phyloP scores from a whole-genome alignment of 2,888 invertebrate species.

The Strigamia maritima region DNA sequence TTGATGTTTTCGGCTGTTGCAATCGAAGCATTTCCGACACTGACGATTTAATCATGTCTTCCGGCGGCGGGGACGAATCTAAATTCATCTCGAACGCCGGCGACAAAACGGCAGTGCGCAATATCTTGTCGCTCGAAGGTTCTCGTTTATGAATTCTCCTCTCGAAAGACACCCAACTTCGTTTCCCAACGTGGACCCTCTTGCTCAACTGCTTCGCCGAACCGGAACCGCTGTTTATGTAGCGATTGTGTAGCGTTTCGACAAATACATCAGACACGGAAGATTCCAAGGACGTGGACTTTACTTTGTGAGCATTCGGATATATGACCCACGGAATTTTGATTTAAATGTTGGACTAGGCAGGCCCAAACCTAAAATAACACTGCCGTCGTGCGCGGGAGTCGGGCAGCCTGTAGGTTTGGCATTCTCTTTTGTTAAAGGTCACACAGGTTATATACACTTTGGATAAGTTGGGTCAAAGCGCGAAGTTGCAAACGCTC shows the following conservation, averaged over 20 bases:
- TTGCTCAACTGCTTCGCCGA: neutral
- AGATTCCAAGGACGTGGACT: neutral
- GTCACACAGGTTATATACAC: no score
- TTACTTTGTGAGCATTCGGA: no score
- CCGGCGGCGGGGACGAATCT: constrained; percentile 48
- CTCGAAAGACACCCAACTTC: neutral
- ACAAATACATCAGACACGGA: neutral
- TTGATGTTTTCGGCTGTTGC: neutral
- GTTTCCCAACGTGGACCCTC: constrained; percentile 5
- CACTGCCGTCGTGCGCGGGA: no score
- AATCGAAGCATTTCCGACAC: neutral
- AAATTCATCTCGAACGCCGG: constrained; percentile 61
- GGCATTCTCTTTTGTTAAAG: no score
- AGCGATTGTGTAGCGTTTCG: neutral
- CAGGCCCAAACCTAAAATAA: no score
- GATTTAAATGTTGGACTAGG: no score
- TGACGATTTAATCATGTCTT: constrained; percentile 5
- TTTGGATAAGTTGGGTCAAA: no score
- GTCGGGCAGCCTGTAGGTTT: no score
- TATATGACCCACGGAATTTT: no score
- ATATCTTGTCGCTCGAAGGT: neutral
- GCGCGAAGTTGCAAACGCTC: no score
- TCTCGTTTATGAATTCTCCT: neutral
- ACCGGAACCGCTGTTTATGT: no score
- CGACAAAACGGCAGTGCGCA: constrained; percentile 48